Evolutionary conservation across 2,113 vertebrate species (phyloP), one percentile per base, ranked within the genome.

Genomic region (Naja naja): DNA sequence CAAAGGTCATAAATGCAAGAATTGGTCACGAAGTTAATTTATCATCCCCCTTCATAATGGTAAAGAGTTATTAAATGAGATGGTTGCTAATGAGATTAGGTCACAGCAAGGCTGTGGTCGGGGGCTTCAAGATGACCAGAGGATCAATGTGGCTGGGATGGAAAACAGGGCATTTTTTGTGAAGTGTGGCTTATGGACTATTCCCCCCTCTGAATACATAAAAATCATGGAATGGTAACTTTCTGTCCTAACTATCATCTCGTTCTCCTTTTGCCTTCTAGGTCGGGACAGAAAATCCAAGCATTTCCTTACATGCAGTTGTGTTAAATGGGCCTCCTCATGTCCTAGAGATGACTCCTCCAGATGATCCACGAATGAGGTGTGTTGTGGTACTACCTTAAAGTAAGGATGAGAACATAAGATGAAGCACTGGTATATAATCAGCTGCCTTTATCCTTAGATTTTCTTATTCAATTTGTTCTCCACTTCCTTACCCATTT

Each of bases 231-330:
- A 39, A 8, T 47, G 43, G 81, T 43, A 10, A 23, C 22, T 45
- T 45, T 45, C 43, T 23, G 8, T 45, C 86, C 25, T 18, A 30
- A n/a, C 22, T 9, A 8, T 85, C 12, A 92, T 92, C 90, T 39
- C 25, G 60, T 91, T 43, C 92, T 64, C 47, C 22, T 89, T 89
- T 95, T 22, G 0, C 95, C 91, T 93, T 95, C 43, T 95, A 99
- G 99, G 99, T 98, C 2, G 99, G 99, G 7, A 98, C 98, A 95
- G 99, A 99, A 95, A 99, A 99, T 95, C 99, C 99, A 2, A 98
- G 98, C 3, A 98, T 99, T 95, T 98, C 98, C 90, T 97, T 99
- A 92, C 99, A 98, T 0, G 98, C 99, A 20, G 99, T 99, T 47
- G 99, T 99, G 96, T 97, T 99, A 30, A 99, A 99, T 0, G 99